Base-by-base conservation (phyloP, 2,113 vertebrate genomes). In the Coptodon rendalli region DNA sequence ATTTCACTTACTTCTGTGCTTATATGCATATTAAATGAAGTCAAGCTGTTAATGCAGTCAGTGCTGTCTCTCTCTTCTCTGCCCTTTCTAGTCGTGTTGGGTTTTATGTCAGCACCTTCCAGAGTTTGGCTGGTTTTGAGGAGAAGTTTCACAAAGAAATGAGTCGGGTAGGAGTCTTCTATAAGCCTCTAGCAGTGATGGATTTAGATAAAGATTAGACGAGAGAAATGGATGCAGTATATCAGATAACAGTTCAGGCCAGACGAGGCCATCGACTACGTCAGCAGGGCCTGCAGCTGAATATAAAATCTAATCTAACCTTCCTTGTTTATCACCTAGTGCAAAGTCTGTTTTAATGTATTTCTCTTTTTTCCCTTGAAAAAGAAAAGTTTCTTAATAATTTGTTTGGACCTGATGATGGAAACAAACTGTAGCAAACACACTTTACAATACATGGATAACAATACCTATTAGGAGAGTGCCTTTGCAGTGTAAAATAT, bases 71-170 rank as follows among this genome's bases (percentile, higher is more conserved):
- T 89, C 31, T 82, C 16, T 40, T 88, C 59, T 89, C 45, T 89
- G 57, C 34, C 71, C 22, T 68, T 80, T 94, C 3, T 90, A 99
- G 99, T 95, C 99, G 99, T 80, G 98, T 99, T 90, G 98, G 98
- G 88, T 99, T 99, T 95, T 99, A 99, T 1, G 98, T 99, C 95
- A 99, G 99, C 97, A 99, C 98, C 83, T 99, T 99, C 96, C 98
- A 99, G 97, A 99, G 98, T 95, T 97, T 99, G 89, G 97, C 98
- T 0, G 98, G 98, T 56, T 97, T 99, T 90, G 98, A 99, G 91
- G 99, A 99, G 93, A 99, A 99, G 95, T 99, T 99, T 95, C 98
- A 99, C 94, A 98, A 98, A 95, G 98, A 99, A 96, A 99, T 99
- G 94, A 95, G 97, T 89, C 98, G 98, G 97, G 99, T 99, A 96